Conservation (phyloP, 2,797 vertebrate genomes). For the Lagorchestes hirsutus region DNA sequence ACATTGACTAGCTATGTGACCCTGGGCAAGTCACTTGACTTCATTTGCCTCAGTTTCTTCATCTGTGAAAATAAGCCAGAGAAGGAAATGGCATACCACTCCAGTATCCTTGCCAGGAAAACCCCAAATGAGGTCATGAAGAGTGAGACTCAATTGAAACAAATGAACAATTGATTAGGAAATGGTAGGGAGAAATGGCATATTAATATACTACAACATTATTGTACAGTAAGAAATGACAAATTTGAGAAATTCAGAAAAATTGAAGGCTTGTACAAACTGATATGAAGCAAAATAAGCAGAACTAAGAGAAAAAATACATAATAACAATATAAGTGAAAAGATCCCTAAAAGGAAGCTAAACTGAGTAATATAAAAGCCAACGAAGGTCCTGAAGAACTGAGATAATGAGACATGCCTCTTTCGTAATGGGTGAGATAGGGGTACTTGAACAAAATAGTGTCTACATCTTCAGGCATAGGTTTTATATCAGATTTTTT, state of each 20-base stretch:
- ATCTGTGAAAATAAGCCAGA: not conserved
- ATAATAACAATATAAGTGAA: not conserved
- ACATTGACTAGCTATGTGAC: not conserved
- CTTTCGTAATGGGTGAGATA: not conserved
- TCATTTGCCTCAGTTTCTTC: not conserved
- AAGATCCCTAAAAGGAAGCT: not conserved
- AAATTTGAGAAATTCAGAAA: not conserved
- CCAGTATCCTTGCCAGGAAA: not conserved
- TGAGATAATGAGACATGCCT: not conserved
- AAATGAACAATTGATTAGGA: not conserved
- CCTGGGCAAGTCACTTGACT: not conserved
- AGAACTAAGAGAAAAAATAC: not conserved
- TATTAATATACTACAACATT: not conserved
- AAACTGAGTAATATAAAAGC: not conserved
- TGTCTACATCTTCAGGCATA: not conserved
- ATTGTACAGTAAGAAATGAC: not conserved
- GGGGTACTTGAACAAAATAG: not conserved
- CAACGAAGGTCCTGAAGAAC: not conserved
- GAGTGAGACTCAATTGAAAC: not conserved
- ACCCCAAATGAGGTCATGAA: not conserved
- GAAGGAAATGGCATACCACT: not conserved
- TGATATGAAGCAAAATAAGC: not conserved
- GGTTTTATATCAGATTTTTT: too few species aligned
- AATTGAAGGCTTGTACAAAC: not conserved
- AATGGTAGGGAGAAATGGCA: not conserved